Evolutionary conservation across 1,140 invertebrate species (phyloP), one percentile per base, ranked within the genome.

Genomic region (Zelostemma sp.): DNA sequence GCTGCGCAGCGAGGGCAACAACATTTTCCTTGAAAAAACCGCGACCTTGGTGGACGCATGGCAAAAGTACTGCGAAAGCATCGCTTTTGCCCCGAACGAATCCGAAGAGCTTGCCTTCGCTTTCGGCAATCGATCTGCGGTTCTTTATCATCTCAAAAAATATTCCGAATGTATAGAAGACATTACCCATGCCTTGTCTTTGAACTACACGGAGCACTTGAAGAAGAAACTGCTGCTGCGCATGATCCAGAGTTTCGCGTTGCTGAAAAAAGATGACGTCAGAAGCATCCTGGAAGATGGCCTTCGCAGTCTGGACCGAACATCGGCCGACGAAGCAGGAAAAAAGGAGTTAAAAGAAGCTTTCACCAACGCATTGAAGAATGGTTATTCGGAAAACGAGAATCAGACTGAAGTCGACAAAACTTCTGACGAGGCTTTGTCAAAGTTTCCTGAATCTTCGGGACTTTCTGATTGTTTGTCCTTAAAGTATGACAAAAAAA

Each of bases 41-140:
- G 16, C 14, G 11, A 1, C 28, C 8, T 15, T n/a, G 5, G 50
- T 11, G n/a, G n/a, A n/a, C n/a, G n/a, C n/a, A n/a, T 28, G 25
- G 25, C 25, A 28, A 28, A 8, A 28, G 8, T 91, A 91, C 72
- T 90, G 89, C 61, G 84, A 88, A 75, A 88, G 90, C 68, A 83
- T 91, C 56, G 81, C 87, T 25, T 83, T 81, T 82, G 88, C 90
- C 35, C 83, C 85, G 43, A 64, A 74, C 6, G 76, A 82, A 31
- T 88, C 88, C 28, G 82, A 88, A 67, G 83, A 87, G 74, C 83
- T 90, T 62, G 80, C 86, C 19, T 80, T 90, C 40, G 90, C 90
- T 17, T 88, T 89, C 78, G 90, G 87, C 12, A 93, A 93, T 76
- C 87, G 91, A 75, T 92, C 91, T 31, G 90, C 90, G 40, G 88